Conservation (phyloP, 2,888 invertebrate species). For the Mylabris sibirica region DNA sequence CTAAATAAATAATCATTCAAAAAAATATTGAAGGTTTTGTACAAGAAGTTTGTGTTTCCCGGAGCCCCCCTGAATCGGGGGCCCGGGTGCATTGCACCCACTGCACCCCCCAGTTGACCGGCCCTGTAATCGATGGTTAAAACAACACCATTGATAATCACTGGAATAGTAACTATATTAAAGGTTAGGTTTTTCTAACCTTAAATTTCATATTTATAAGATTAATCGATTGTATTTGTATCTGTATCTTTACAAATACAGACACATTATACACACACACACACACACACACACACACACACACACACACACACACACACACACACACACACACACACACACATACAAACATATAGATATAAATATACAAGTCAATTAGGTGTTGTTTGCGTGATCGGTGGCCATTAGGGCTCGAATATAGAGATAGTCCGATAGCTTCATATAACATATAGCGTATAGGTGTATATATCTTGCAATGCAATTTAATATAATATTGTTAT, state of each 20-base stretch:
- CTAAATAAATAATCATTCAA: too few species aligned
- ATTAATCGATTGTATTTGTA: too few species aligned
- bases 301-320: conserved; percentile 41
- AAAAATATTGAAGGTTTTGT: too few species aligned
- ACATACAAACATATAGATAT: too few species aligned
- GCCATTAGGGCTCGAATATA: conserved; percentile 51
- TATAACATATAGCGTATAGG: conserved; percentile 15
- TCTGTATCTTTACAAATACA: background rate
- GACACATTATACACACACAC: background rate
- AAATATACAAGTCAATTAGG: conserved; percentile 56
- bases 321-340: too few species aligned
- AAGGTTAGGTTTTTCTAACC: background rate
- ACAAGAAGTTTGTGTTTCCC: too few species aligned
- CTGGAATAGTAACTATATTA: background rate
- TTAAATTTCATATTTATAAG: background rate
- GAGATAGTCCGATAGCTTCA: conserved; percentile 33
- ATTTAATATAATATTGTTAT: background rate
- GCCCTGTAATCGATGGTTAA: background rate
- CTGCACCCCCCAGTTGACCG: too few species aligned
- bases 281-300: too few species aligned
- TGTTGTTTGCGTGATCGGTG: conserved; percentile 55
- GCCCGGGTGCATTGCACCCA: too few species aligned
- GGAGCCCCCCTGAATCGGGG: too few species aligned
- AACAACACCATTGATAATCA: background rate
- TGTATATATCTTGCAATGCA: background rate